phyloP scores from a whole-genome alignment of 2,888 invertebrate genomes.

The Saturnia pavonia region DNA sequence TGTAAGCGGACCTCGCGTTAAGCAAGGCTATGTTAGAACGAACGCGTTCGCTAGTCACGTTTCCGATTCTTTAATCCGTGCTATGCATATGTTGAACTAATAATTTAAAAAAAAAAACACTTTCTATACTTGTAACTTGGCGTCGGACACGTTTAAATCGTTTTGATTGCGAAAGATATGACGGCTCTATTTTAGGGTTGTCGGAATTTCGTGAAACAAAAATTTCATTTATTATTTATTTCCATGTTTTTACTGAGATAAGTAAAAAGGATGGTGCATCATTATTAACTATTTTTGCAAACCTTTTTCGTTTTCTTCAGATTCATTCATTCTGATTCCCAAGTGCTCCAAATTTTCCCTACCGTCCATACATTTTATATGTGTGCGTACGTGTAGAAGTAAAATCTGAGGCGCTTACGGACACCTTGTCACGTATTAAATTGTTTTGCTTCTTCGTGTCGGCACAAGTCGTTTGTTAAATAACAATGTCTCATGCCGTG shows the following conservation, averaged over 20 bases:
- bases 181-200: constrained; percentile 30
- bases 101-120: constrained; percentile 40
- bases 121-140: constrained; percentile 46
- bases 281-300: too few relatives aligned
- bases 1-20: constrained; percentile 41
- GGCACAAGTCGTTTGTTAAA: too few relatives aligned
- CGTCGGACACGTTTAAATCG: constrained; percentile 36
- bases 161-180: constrained; percentile 44
- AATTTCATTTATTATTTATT: neutral
- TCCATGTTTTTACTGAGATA: neutral
- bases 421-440: too few relatives aligned
- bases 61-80: constrained; percentile 48
- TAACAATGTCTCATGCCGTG: too few relatives aligned
- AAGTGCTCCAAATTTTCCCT: too few relatives aligned
- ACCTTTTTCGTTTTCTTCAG: too few relatives aligned
- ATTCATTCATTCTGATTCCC: too few relatives aligned
- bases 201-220: neutral
- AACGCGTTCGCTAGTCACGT: constrained; percentile 38
- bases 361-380: too few relatives aligned
- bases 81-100: constrained; percentile 34
- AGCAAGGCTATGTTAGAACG: constrained; percentile 38
- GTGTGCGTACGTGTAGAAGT: too few relatives aligned
- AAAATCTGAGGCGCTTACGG: too few relatives aligned
- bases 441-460: too few relatives aligned
- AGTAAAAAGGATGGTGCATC: too few relatives aligned